Evolutionary conservation across 2,888 invertebrate genomes (phyloP).

Genomic region (Heliconius cydno): DNA sequence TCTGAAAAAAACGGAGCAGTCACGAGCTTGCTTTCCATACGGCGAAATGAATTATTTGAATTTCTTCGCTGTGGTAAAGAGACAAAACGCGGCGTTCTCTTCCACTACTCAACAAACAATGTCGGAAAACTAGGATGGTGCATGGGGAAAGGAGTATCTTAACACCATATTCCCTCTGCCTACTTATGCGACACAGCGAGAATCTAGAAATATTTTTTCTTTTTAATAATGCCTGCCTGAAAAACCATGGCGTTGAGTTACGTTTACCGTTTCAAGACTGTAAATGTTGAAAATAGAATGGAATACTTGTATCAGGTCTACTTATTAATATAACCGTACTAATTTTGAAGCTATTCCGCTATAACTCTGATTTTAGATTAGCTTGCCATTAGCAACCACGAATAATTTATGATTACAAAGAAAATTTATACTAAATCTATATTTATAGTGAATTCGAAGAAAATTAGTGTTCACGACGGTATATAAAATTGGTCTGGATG

Average conservation of each 20-base stretch:
- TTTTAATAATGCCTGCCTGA: neutral
- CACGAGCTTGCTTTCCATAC: too few relatives aligned
- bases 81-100: neutral
- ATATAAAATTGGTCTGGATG: neutral
- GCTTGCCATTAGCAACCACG: neutral
- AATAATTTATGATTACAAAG: slow-evolving; percentile 7
- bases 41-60: too few relatives aligned
- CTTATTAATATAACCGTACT: too few relatives aligned
- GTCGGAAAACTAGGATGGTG: neutral
- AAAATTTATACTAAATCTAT: neutral
- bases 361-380: neutral
- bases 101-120: neutral
- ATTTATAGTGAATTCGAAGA: neutral
- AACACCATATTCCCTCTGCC: too few relatives aligned
- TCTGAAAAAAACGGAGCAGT: neutral
- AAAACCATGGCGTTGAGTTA: neutral
- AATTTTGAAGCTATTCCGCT: neutral
- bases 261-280: neutral
- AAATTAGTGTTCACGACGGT: neutral
- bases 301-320: neutral
- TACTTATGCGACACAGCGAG: too few relatives aligned
- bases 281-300: too few relatives aligned
- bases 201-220: too few relatives aligned
- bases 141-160: neutral
- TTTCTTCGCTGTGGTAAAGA: neutral